These are phyloP conservation scores for Indri indri DNA, from an alignment of 2,113 vertebrate species.

Conservation along the genomic window DNA sequence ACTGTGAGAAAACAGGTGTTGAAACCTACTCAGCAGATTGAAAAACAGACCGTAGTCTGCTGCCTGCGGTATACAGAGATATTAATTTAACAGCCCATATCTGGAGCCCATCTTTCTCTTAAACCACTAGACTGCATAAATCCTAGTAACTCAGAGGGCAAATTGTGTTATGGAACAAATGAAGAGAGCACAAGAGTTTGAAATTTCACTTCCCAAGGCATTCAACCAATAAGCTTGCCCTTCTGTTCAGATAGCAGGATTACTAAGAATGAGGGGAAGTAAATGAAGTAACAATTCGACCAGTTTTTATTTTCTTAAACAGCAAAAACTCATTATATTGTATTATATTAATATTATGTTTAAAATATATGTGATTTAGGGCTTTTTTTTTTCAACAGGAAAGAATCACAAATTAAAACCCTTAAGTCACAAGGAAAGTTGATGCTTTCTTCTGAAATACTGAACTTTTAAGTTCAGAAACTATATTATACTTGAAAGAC, in stretches of 20 bases:
- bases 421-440: not conserved
- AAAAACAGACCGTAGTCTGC: constrained; percentile 35
- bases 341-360: not conserved
- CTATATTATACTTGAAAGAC: constrained; percentile 1
- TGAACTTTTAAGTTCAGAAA: constrained; percentile 24
- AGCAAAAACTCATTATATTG: not conserved
- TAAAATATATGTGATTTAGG: not conserved
- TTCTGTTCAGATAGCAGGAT: not conserved
- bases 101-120: not conserved
- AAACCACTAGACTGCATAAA: not conserved
- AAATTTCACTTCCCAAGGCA: constrained; percentile 15
- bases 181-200: not conserved
- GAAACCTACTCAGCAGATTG: constrained; percentile 19
- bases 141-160: not conserved
- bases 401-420: constrained; percentile 40
- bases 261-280: not conserved
- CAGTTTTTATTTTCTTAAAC: constrained; percentile 24
- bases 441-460: constrained; percentile 19
- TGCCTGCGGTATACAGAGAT: not conserved
- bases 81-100: not conserved
- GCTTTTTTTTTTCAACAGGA: not conserved
- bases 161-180: not conserved
- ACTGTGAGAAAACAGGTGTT: constrained; percentile 60
- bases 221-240: not conserved
- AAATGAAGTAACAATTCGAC: not conserved